Percentiles rank a stretch among this genome's conserved stretches.
Evolutionary conservation across 2,888 invertebrate genomes (phyloP).

Genomic region (Helicoverpa assulta): DNA sequence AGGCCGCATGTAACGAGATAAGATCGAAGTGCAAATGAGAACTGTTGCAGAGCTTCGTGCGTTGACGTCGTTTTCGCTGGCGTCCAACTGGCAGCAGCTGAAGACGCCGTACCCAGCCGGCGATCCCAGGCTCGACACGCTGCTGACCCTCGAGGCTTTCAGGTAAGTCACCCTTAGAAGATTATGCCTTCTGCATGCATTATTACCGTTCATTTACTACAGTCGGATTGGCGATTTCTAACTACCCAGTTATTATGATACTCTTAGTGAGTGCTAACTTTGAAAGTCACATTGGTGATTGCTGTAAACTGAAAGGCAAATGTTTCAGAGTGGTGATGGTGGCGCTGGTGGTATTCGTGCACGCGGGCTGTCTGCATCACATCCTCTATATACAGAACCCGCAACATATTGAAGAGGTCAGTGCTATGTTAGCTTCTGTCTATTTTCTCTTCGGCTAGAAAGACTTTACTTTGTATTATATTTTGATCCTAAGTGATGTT

Average conservation of each 20-base stretch:
- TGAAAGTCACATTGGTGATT: too few species aligned
- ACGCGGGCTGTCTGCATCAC: slow-evolving; percentile 72
- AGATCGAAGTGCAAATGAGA: too few species aligned
- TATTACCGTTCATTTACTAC: too few species aligned
- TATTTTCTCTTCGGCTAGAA: too few species aligned
- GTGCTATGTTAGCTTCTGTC: not conserved
- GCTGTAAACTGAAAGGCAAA: too few species aligned
- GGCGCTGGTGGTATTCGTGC: slow-evolving; percentile 71
- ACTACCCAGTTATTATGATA: too few species aligned
- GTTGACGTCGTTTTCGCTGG: slow-evolving; percentile 72
- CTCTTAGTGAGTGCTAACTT: too few species aligned
- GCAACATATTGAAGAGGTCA: slow-evolving; percentile 72
- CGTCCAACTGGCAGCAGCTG: slow-evolving; percentile 74
- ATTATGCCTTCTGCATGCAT: too few species aligned
- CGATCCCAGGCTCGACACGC: slow-evolving; percentile 70
- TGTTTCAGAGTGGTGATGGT: slow-evolving; percentile 74
- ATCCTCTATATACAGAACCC: slow-evolving; percentile 76
- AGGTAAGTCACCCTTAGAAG: slow-evolving; percentile 61
- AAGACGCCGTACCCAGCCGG: slow-evolving; percentile 61
- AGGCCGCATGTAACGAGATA: too few species aligned
- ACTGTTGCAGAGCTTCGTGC: slow-evolving; percentile 67
- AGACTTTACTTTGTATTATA: too few species aligned
- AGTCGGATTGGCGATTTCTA: too few species aligned
- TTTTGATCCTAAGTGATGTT: too few species aligned
- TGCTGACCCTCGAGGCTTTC: slow-evolving; percentile 74